Base-by-base conservation (phyloP, 37 sponge, comb jelly and placozoan genomes). In the Petrosia ficiformis region DNA sequence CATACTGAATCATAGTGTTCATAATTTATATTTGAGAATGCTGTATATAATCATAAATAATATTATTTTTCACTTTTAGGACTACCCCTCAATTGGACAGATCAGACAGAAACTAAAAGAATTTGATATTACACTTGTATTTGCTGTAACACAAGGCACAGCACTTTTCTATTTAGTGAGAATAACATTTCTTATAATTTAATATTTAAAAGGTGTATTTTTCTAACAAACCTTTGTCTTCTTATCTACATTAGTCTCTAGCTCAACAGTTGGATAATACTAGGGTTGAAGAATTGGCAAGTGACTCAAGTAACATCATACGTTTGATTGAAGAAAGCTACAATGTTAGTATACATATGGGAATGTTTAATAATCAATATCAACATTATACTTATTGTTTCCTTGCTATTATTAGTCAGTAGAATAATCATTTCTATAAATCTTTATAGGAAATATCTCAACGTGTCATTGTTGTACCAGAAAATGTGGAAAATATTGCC, bases 1-100 rank as follows among this genome's bases (percentile, higher is more conserved):
- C n/a, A n/a, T n/a, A n/a, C n/a, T n/a, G n/a, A n/a, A n/a, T n/a
- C n/a, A n/a, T n/a, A n/a, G n/a, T n/a, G n/a, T n/a, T n/a, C n/a
- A n/a, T n/a, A n/a, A n/a, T n/a, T n/a, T n/a, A n/a, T n/a, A n/a
- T n/a, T n/a, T n/a, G n/a, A n/a, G n/a, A n/a, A n/a, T n/a, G n/a
- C n/a, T n/a, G n/a, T n/a, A n/a, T n/a, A n/a, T n/a, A n/a, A n/a
- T n/a, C n/a, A n/a, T n/a, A n/a, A n/a, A n/a, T n/a, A n/a, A n/a
- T n/a, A n/a, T n/a, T n/a, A n/a, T n/a, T n/a, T n/a, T n/a, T n/a
- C n/a, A n/a, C 24, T 29, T 31, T 11, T 70, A 81, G 78, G 95
- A 94, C 72, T 94, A 90, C 42, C 95, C 95, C 19, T 94, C 95
- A 14, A 65, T 94, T 21, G 85, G 91, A 4, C 85, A 87, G 34